Evolutionary conservation across 2,797 vertebrate species (phyloP).

Genomic region (Chrosomus eos): DNA sequence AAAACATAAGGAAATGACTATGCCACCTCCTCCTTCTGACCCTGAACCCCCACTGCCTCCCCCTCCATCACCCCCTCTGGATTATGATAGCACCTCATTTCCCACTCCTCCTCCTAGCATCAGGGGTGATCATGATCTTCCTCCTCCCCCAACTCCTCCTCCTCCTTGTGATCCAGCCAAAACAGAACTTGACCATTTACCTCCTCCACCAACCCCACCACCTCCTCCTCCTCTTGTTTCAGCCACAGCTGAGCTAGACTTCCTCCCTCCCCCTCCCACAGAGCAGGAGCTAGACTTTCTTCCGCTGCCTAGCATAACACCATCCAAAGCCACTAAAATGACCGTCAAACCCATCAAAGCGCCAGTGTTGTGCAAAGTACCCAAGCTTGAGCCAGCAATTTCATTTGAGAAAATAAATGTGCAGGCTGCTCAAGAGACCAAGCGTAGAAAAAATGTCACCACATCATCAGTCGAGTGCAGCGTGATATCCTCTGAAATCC

Average conservation of each 20-base stretch:
- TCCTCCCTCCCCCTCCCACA: slow-evolving; percentile 79
- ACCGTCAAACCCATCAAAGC: slow-evolving; percentile 76
- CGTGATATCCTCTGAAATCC: slow-evolving; percentile 62
- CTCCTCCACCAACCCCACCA: slow-evolving; percentile 65
- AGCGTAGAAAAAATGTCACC: slow-evolving; percentile 41
- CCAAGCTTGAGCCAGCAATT: slow-evolving; percentile 78
- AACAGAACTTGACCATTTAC: slow-evolving; percentile 75
- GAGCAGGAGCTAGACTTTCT: slow-evolving; percentile 77
- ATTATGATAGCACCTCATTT: slow-evolving; percentile 71
- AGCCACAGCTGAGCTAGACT: slow-evolving; percentile 66
- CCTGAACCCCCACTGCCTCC: slow-evolving; percentile 70
- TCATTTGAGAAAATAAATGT: slow-evolving; percentile 64
- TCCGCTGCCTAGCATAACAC: slow-evolving; percentile 64
- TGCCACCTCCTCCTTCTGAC: slow-evolving; percentile 72
- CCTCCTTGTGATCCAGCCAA: slow-evolving; percentile 71
- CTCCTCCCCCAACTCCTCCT: slow-evolving; percentile 69
- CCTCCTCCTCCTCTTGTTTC: slow-evolving; percentile 67
- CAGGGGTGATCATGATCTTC: slow-evolving; percentile 70
- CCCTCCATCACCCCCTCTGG: slow-evolving; percentile 82
- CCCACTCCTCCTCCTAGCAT: slow-evolving; percentile 70
- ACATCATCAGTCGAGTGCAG: slow-evolving; percentile 59
- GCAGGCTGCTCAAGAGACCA: slow-evolving; percentile 51
- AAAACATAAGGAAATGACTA: slow-evolving; percentile 60
- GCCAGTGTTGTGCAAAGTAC: slow-evolving; percentile 71
- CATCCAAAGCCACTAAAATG: slow-evolving; percentile 73